Evolutionary conservation across 1,140 invertebrate genomes (phyloP).

Genomic region (Hirudo medicinalis): DNA sequence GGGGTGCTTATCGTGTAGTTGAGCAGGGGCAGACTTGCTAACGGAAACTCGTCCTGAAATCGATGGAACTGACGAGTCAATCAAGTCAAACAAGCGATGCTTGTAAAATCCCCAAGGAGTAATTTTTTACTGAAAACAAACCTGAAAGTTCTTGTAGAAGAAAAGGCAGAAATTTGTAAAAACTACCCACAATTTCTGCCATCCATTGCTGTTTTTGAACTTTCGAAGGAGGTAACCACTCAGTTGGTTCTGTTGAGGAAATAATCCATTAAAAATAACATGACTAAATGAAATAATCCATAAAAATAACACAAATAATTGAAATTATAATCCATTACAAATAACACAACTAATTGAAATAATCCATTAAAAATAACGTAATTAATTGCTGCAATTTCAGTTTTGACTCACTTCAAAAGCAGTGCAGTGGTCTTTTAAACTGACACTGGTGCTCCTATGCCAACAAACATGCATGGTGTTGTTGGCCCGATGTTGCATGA

Average conservation of each 20-base stretch:
- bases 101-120: too few species aligned
- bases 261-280: neutral
- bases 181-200: constrained; percentile 92
- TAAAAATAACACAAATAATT: too few species aligned
- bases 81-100: too few species aligned
- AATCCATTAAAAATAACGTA: too few species aligned
- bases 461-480: constrained; percentile 92
- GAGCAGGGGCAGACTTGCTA: constrained; percentile 79
- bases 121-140: neutral
- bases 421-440: constrained; percentile 62
- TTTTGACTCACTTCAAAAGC: constrained; percentile 55
- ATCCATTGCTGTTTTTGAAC: constrained; percentile 87
- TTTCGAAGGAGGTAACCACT: constrained; percentile 81
- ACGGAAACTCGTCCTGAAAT: constrained; percentile 51
- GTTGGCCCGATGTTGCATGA: constrained; percentile 56
- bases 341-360: too few species aligned
- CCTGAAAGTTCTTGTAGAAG: constrained; percentile 61
- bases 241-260: constrained; percentile 43
- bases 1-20: constrained; percentile 72
- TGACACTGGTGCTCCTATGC: constrained; percentile 80
- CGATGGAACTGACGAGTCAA: too few species aligned
- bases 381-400: neutral
- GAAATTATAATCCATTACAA: too few species aligned
- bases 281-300: too few species aligned
- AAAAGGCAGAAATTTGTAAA: constrained; percentile 85